phyloP scores from a whole-genome alignment of 1,140 invertebrate genomes.

The Pseudomyrmex sp. region DNA sequence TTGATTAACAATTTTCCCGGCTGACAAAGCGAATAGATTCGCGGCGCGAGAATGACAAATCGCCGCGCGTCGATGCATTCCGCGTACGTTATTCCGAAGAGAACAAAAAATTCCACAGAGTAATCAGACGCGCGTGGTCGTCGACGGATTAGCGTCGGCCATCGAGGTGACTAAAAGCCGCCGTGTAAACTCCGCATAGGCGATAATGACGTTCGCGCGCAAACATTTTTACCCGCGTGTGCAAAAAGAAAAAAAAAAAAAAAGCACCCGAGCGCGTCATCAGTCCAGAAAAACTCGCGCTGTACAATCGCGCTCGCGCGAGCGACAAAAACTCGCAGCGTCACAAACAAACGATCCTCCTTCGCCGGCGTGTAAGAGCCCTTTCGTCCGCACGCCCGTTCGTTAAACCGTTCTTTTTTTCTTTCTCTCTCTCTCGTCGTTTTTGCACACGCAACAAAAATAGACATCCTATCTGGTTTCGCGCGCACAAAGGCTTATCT shows the following conservation, averaged over 20 bases:
- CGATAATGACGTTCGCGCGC: constrained; percentile 47
- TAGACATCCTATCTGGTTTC: constrained; percentile 27
- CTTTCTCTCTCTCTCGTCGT: constrained; percentile 1
- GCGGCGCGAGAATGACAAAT: constrained; percentile 41
- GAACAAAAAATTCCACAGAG: neutral
- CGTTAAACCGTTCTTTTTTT: constrained; percentile 34
- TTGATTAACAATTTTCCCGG: constrained; percentile 40
- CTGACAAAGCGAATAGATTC: constrained; percentile 27
- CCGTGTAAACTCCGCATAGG: constrained; percentile 45
- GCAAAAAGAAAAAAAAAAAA: constrained; percentile 31
- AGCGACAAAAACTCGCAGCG: constrained; percentile 42
- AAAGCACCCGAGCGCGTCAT: constrained; percentile 11
- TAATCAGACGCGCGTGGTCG: constrained; percentile 44
- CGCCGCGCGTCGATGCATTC: neutral
- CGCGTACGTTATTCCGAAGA: neutral
- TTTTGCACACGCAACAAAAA: constrained; percentile 48
- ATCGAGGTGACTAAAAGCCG: constrained; percentile 48
- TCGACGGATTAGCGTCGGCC: constrained; percentile 40
- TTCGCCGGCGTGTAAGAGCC: constrained; percentile 50
- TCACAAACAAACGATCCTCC: constrained; percentile 44
- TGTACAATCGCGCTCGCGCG: constrained; percentile 19
- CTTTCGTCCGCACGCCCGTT: constrained; percentile 6
- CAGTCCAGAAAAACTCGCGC: constrained; percentile 46
- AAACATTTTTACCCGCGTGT: constrained; percentile 42
- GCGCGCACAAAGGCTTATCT: constrained; percentile 46